phyloP scores from a whole-genome alignment of 2,888 invertebrate species.

The Temnothorax ravouxi region DNA sequence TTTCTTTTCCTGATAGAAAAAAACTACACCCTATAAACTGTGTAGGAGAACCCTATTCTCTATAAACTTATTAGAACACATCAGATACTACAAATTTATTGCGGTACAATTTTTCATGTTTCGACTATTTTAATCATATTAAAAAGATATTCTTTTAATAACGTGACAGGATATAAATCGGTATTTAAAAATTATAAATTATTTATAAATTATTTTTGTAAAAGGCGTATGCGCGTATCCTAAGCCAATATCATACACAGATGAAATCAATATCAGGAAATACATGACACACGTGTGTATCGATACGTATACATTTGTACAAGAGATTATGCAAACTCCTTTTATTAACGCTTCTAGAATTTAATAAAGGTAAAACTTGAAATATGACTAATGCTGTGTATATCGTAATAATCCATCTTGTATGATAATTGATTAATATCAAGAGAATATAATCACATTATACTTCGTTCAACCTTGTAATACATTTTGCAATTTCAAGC shows the following conservation, averaged over 20 bases:
- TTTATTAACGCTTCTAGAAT: background rate
- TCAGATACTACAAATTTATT: conserved; percentile 56
- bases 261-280: conserved; percentile 31
- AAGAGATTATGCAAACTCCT: background rate
- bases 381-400: background rate
- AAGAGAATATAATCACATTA: background rate
- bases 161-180: conserved; percentile 42
- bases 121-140: conserved; percentile 57
- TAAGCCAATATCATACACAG: conserved; percentile 21
- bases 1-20: conserved; percentile 33
- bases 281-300: background rate
- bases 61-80: conserved; percentile 50
- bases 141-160: conserved; percentile 50
- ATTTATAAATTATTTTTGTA: conserved; percentile 67
- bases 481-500: conserved; percentile 19
- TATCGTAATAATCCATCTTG: conserved; percentile 10
- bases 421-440: conserved; percentile 12
- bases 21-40: conserved; percentile 26
- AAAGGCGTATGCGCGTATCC: conserved; percentile 53
- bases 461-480: background rate
- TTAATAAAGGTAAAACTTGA: conserved; percentile 13
- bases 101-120: conserved; percentile 65
- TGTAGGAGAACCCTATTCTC: conserved; percentile 9
- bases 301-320: background rate
- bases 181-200: conserved; percentile 60